Base-by-base conservation (phyloP, 1,140 invertebrate genomes). In the Euglossa dilemma region DNA sequence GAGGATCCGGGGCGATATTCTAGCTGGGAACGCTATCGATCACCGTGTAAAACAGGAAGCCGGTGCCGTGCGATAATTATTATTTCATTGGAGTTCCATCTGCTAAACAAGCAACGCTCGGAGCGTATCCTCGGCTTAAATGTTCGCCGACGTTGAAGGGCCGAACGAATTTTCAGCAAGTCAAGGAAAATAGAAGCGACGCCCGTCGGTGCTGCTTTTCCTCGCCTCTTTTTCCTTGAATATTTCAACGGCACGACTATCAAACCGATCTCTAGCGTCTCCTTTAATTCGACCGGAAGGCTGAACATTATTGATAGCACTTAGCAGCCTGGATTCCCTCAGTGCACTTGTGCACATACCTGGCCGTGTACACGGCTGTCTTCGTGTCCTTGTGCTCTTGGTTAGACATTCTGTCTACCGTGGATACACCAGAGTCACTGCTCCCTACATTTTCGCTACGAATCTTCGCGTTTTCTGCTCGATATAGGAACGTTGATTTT, bases 251-350 rank as follows among this genome's bases (percentile, higher is more conserved):
- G 47, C 50, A 59, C 45, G n/a, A 20, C n/a, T 6, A 45, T 50
- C 57, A 75, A 74, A 50, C 12, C 25, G 45, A 25, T 47, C 45
- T 36, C 18, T 9, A 50, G 3, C 45, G 63, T 63, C 73, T 56
- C 54, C 36, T 74, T 75, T 75, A 63, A 75, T 75, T 61, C 36
- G 4, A 50, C 20, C 73, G 61, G 20, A 50, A 50, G 9, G 25
- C 9, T 28, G 57, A 50, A 25, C 73, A 63, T 63, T 63, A 75
- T 75, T 75, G 57, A 63, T 75, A 36, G 43, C 25, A 63, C 25
- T 61, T 25, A 63, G 9, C 11, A 23, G 7, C 47, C 6, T 9
- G n/a, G 23, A 47, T 63, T n/a, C 28, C n/a, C 59, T 36, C 43
- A 9, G 18, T 18, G 18, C 45, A 61, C 2, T 74, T 74, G n/a